Conservation (phyloP, 2,888 invertebrate species). For the Cheilosia variabilis region DNA sequence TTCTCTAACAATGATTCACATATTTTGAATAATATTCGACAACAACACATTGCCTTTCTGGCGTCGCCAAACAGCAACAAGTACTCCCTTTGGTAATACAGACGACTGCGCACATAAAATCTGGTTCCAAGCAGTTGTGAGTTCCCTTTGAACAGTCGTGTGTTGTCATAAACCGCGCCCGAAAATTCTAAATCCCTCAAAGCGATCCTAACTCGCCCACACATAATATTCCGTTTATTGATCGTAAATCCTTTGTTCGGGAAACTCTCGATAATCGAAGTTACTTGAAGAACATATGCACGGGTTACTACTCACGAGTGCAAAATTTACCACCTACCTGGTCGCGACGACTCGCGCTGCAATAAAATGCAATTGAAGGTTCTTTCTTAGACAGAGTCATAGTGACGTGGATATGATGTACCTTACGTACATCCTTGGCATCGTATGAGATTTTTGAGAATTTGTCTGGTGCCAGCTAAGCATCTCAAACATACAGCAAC, state of each 20-base stretch:
- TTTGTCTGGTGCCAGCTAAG: not conserved
- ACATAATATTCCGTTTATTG: not conserved
- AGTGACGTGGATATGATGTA: not conserved
- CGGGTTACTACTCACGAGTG: not conserved
- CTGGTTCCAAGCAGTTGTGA: not conserved
- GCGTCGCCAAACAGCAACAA: conserved; percentile 38
- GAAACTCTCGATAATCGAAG: conserved; percentile 8
- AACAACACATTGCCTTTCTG: conserved; percentile 40
- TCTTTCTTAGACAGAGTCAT: not conserved
- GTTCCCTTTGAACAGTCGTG: not conserved
- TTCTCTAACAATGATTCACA: not conserved
- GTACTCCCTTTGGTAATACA: not conserved
- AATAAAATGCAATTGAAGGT: not conserved
- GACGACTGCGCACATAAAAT: conserved; percentile 13
- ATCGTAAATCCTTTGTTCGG: not conserved
- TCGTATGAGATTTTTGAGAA: not conserved
- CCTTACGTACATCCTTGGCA: not conserved
- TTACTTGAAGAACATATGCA: not conserved
- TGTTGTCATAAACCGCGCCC: not conserved
- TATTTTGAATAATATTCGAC: conserved; percentile 31
- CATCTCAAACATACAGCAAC: not conserved
- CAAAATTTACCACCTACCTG: not conserved
- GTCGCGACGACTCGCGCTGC: not conserved
- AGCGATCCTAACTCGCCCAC: not conserved
- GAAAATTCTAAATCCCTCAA: not conserved